Conservation (phyloP, 2,888 invertebrate species). For the Drosophila subquinaria region DNA sequence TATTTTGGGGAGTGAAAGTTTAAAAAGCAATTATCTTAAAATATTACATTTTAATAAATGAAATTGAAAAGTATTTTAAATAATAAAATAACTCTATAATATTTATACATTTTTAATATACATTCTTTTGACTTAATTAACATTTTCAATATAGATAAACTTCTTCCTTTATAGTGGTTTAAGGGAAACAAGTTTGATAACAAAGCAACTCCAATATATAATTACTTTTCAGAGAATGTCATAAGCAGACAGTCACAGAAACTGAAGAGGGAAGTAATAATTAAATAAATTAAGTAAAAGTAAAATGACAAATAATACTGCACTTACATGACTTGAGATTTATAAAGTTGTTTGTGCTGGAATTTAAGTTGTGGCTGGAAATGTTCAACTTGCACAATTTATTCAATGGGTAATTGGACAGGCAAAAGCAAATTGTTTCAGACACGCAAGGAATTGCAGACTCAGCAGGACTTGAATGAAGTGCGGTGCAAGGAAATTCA, state of each 20-base stretch:
- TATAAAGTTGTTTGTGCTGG: slow-evolving; percentile 1
- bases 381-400: not conserved
- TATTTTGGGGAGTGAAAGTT: not conserved
- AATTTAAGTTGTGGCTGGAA: not conserved
- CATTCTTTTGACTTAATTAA: not conserved
- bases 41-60: too few species aligned
- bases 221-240: not conserved
- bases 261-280: not conserved
- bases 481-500: slow-evolving; percentile 3
- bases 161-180: not conserved
- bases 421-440: slow-evolving; percentile 23
- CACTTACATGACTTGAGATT: slow-evolving; percentile 30
- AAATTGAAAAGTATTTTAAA: too few species aligned
- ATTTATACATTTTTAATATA: too few species aligned
- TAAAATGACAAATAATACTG: not conserved
- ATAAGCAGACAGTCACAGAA: not conserved
- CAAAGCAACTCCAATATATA: not conserved
- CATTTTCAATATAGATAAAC: not conserved
- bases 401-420: slow-evolving; percentile 20
- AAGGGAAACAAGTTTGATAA: too few species aligned
- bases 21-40: not conserved
- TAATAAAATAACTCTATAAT: not conserved
- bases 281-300: not conserved
- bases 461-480: slow-evolving; percentile 7
- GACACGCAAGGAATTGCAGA: slow-evolving; percentile 19